Conservation (phyloP, 2,113 vertebrate species). For the Carettochelys insculpta region DNA sequence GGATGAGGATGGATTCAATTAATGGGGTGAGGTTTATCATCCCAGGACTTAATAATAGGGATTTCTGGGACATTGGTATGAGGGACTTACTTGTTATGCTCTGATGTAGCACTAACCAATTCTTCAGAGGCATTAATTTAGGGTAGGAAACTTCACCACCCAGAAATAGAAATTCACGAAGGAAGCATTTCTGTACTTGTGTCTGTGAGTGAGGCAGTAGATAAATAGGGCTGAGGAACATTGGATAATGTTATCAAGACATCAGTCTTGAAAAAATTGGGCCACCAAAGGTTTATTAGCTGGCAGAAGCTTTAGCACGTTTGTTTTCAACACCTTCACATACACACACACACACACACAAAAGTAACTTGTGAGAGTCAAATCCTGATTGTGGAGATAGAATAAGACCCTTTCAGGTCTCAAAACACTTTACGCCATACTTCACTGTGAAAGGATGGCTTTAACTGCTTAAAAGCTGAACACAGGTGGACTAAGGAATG, state of each 20-base stretch:
- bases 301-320: constrained; percentile 24
- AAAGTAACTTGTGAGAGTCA: neutral
- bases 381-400: neutral
- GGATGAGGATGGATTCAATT: neutral
- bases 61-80: neutral
- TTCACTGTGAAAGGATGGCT: neutral
- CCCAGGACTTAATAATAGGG: neutral
- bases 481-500: neutral
- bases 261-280: constrained; percentile 21
- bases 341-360: no score
- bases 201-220: constrained; percentile 24
- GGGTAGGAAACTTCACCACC: constrained; percentile 9
- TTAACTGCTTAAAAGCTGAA: constrained; percentile 1
- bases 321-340: constrained; percentile 40
- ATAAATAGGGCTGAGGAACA: constrained; percentile 29
- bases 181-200: neutral
- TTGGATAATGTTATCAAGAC: neutral
- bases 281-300: constrained; percentile 35
- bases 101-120: neutral
- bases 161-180: constrained; percentile 21
- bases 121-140: constrained; percentile 1
- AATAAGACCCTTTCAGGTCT: neutral
- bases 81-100: neutral
- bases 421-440: neutral
- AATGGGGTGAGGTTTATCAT: neutral